Base-by-base conservation (phyloP, 2,888 invertebrate species). In the Branchellion lobata region DNA sequence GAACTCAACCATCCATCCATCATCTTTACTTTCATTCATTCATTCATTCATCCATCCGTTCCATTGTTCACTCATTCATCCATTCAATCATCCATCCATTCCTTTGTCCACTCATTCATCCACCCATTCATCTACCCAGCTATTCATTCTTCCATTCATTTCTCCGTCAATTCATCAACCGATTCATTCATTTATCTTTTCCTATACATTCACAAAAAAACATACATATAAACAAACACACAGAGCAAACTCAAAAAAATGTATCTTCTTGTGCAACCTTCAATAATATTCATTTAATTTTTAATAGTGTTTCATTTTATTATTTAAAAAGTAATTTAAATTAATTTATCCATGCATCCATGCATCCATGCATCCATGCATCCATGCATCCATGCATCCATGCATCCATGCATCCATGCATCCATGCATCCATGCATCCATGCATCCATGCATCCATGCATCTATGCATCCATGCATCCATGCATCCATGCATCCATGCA, bases 31-130 rank as follows among this genome's bases (percentile, higher is more conserved):
- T 47, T 31, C 3, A 24, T 53, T 1, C 75, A 75, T 47, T 53
- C 27, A 75, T 29, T 53, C 24, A 53, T 53, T 53, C 3, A 75
- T 24, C n/a, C 53, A 53, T 18, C 33, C n/a, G 51, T 75, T 31
- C 75, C 40, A 24, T 53, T 1, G 29, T 53, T 53, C 75, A 75
- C 51, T 53, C 53, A 24, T 75, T 11, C 75, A n/a, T n/a, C n/a
- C n/a, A n/a, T n/a, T n/a, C n/a, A n/a, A n/a, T n/a, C 11, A 51
- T 75, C 31, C 40, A 1, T n/a, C 34, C n/a, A 5, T 8, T 29
- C 29, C 21, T n/a, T 29, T 5, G 3, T 65, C 24, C 65, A 5
- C 29, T 29, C n/a, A 11, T 65, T 65, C n/a, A 65, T 65, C n/a
- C n/a, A 5, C 65, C 3, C 24, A 29, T n/a, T 29, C n/a, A 5